Percentiles rank a stretch among this genome's conserved stretches.
phyloP scores from a whole-genome alignment of 1,140 invertebrate genomes.

The Heliothis subflexa region DNA sequence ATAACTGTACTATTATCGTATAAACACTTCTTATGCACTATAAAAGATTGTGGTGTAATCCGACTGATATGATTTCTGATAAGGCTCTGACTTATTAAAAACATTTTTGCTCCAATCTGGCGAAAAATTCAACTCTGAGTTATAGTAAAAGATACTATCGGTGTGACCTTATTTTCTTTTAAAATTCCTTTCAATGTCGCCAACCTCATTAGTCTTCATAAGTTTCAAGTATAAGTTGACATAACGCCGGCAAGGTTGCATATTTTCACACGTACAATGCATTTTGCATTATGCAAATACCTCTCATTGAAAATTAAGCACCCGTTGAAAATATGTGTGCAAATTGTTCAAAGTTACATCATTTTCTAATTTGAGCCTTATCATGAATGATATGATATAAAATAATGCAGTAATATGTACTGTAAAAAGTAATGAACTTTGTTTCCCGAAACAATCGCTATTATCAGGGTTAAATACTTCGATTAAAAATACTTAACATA shows the following conservation, averaged over 20 bases:
- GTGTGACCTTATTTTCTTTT: slow-evolving; percentile 16
- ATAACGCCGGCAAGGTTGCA: slow-evolving; percentile 18
- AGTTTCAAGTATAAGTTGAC: slow-evolving; percentile 16
- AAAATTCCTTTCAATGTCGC: slow-evolving; percentile 17
- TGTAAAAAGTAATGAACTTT: neutral
- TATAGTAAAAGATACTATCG: neutral
- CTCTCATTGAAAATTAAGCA: neutral
- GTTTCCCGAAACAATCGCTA: neutral
- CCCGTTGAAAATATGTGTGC: no score
- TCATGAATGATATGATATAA: neutral
- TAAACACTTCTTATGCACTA: no score
- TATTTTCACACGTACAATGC: slow-evolving; percentile 16
- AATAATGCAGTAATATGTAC: neutral
- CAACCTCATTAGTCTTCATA: neutral
- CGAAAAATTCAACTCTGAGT: neutral
- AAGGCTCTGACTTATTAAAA: no score
- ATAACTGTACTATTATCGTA: no score
- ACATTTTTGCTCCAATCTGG: no score
- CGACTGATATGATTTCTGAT: no score
- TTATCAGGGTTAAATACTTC: neutral
- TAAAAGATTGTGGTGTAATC: no score
- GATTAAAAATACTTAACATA: neutral
- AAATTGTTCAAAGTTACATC: neutral
- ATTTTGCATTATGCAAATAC: slow-evolving; percentile 31
- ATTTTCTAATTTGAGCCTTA: neutral